These are phyloP conservation scores for Lutjanus erythropterus DNA, from an alignment of 2,113 vertebrate genomes.

Conservation along the genomic window DNA sequence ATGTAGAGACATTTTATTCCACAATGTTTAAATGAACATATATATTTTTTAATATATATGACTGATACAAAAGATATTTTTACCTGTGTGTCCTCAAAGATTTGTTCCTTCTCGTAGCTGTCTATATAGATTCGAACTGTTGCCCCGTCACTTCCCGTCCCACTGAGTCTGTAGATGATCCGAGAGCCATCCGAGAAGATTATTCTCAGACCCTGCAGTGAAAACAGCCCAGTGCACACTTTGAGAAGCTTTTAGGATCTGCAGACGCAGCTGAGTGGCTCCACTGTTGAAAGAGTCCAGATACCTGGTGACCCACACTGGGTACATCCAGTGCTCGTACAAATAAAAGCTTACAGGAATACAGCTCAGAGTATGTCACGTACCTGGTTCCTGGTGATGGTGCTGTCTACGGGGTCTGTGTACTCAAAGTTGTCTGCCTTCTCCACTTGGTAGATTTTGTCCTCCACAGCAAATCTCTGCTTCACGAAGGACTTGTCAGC, in stretches of 20 bases:
- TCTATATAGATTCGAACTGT: slow-evolving; percentile 95
- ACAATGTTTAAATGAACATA: no score
- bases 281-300: background rate
- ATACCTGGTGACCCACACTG: background rate
- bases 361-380: background rate
- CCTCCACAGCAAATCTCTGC: slow-evolving; percentile 88
- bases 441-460: slow-evolving; percentile 93
- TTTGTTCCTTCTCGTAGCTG: slow-evolving; percentile 93
- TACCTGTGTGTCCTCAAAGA: slow-evolving; percentile 94
- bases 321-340: background rate
- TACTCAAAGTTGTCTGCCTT: slow-evolving; percentile 97
- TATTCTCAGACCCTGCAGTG: slow-evolving; percentile 90
- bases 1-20: background rate
- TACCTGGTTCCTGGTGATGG: slow-evolving; percentile 95
- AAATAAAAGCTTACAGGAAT: background rate
- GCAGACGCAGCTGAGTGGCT: slow-evolving; percentile 11
- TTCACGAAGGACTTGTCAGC: slow-evolving; percentile 91
- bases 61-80: background rate
- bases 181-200: slow-evolving; percentile 96
- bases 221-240: slow-evolving; percentile 23
- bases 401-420: slow-evolving; percentile 95
- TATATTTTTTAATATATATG: no score
- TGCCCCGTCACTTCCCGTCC: slow-evolving; percentile 90
- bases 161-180: slow-evolving; percentile 95
- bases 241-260: slow-evolving; percentile 2